Conservation (phyloP, 2,888 invertebrate genomes). For the Sinopyrophorus schimmeli region DNA sequence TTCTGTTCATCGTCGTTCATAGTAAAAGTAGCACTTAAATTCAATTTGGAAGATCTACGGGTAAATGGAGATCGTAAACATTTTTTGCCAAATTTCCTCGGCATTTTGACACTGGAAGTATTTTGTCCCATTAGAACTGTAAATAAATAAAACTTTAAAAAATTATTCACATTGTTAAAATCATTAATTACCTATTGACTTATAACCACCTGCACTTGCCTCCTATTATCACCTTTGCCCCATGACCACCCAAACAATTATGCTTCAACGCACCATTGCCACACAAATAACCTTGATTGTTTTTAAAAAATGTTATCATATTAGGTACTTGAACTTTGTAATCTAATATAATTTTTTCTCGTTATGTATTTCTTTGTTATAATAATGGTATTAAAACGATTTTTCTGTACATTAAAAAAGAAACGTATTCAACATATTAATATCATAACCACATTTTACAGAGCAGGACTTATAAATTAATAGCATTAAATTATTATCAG, state of each 20-base stretch:
- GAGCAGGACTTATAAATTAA: too few relatives aligned
- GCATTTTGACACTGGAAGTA: conserved; percentile 44
- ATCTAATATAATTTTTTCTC: too few relatives aligned
- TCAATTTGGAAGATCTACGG: conserved; percentile 50
- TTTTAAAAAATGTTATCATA: too few relatives aligned
- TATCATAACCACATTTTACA: too few relatives aligned
- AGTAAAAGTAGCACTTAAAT: conserved; percentile 59
- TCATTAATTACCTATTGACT: conserved; percentile 8
- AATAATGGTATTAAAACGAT: too few relatives aligned
- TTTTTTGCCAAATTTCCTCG: conserved; percentile 49
- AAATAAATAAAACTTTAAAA: not conserved
- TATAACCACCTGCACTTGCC: conserved; percentile 22
- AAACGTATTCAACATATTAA: too few relatives aligned
- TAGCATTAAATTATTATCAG: too few relatives aligned
- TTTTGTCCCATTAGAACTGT: conserved; percentile 51
- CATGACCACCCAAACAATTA: conserved; percentile 22
- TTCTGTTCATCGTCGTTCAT: conserved; percentile 55
- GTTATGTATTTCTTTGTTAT: too few relatives aligned
- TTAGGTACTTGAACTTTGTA: too few relatives aligned
- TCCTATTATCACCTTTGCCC: conserved; percentile 22
- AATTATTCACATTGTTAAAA: too few relatives aligned
- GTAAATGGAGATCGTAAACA: conserved; percentile 52
- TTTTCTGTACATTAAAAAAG: too few relatives aligned
- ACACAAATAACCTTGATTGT: conserved; percentile 5
- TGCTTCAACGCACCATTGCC: conserved; percentile 10